Conservation (phyloP, 2,888 invertebrate genomes). For the Trachelus iudaicus region DNA sequence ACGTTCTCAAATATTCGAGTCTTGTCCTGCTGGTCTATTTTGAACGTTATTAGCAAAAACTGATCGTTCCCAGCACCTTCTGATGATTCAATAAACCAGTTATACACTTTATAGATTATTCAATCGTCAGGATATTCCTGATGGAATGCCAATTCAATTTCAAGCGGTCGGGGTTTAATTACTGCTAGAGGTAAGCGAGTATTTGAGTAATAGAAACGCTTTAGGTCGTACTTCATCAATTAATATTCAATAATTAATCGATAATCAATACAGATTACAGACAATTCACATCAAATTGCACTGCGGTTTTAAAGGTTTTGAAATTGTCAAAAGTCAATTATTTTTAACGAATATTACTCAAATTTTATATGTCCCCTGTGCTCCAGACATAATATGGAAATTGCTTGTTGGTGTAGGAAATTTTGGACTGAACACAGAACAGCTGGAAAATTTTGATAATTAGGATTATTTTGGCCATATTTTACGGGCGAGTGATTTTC, state of each 20-base stretch:
- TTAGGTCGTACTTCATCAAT: not conserved
- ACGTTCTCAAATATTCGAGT: not conserved
- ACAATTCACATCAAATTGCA: not conserved
- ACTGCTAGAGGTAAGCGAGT: not conserved
- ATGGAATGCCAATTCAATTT: not conserved
- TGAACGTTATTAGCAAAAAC: not conserved
- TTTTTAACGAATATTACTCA: not conserved
- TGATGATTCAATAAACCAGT: not conserved
- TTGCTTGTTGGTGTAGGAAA: not conserved
- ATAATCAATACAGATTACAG: not conserved
- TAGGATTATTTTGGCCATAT: slow-evolving; percentile 53
- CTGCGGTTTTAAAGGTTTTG: not conserved
- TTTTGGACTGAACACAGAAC: not conserved
- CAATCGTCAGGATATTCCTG: not conserved
- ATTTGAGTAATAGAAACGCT: not conserved
- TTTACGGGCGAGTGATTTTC: slow-evolving; percentile 45
- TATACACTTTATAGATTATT: not conserved
- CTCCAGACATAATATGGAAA: not conserved
- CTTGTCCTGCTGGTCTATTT: not conserved
- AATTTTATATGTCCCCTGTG: not conserved
- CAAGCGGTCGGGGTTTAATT: not conserved
- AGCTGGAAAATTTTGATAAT: slow-evolving; percentile 44
- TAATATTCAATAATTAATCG: not conserved
- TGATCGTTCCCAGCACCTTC: not conserved
- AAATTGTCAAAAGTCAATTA: not conserved